These are phyloP conservation scores for Anodontia alba DNA, from an alignment of 2,888 invertebrate species.

Conservation along the genomic window DNA sequence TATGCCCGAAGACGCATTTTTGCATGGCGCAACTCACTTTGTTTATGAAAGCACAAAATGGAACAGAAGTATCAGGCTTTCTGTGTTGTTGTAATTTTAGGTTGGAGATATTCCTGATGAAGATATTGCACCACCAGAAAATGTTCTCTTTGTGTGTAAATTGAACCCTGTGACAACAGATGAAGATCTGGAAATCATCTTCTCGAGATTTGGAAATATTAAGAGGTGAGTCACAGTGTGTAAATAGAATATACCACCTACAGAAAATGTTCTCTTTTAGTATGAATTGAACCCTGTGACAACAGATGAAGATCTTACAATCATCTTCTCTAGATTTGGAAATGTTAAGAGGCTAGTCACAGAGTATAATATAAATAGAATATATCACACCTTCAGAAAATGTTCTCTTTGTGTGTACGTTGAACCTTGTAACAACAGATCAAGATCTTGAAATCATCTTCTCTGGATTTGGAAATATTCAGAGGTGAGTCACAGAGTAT, in stretches of 20 bases:
- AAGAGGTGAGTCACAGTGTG: conserved; percentile 88
- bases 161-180: conserved; percentile 99
- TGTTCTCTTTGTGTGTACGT: conserved; percentile 99
- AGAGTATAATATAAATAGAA: no score
- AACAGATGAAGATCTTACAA: no score
- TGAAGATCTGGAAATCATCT: conserved; percentile 98
- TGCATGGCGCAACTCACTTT: no score
- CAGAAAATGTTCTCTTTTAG: conserved; percentile 99
- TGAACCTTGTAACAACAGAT: conserved; percentile 99
- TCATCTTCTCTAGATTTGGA: no score
- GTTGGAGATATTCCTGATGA: conserved; percentile 98
- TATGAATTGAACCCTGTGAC: conserved; percentile 99
- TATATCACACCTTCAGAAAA: conserved; percentile 99
- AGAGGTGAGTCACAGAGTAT: no score
- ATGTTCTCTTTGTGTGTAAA: conserved; percentile 99
- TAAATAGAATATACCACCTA: conserved; percentile 98
- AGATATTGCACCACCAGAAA: conserved; percentile 99
- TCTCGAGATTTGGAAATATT: conserved; percentile 97
- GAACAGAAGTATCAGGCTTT: no score
- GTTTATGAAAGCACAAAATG: no score
- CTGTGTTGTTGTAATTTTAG: no score
- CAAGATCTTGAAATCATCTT: conserved; percentile 99
- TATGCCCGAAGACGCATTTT: no score
- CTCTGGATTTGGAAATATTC: conserved; percentile 98
- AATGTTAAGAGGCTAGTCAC: no score